Base-by-base conservation (phyloP, 2,113 vertebrate genomes). In the Promerops cafer region DNA sequence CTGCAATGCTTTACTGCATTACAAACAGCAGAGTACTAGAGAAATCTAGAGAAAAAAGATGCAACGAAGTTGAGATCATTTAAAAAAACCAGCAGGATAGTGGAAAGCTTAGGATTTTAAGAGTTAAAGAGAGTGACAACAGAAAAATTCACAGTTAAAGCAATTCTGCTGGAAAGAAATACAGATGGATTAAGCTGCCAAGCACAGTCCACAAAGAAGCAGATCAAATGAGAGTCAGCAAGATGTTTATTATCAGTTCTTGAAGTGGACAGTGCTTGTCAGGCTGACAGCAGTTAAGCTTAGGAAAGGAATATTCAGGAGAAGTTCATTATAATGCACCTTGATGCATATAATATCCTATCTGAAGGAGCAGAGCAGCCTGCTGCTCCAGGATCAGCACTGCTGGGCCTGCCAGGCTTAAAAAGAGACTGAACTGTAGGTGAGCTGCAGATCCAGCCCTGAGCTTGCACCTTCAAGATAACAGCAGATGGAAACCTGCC, bases 191-290 rank as follows among this genome's bases (percentile, higher is more conserved):
- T 68, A 83, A 88, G 64, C 75, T 93, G 92, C 68, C 90, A 95
- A 83, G 52, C 66, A 74, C 20, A 88, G 93, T 91, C 64, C 79
- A 88, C 53, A 74, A 88, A 86, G 91, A 74, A 88, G 83, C 39
- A 83, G 52, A 83, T 92, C 18, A 56, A 49, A 12, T 64, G 54
- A 54, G 88, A 90, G 64, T 59, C 75, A 93, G 82, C 66, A 91
- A 86, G 92, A 80, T 87, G 30, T 83, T 89, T 87, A 77, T 90
- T 96, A 70, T 83, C 90, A 86, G 88, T 93, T 76, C 90, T 90
- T 81, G 85, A 96, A 64, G 47, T 49, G 87, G 90, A 95, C 92
- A 88, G 78, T 59, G 59, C 92, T 96, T 90, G 83, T 90, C 82
- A 95, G 44, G 66, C 79, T 93, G 94, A 80, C 60, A 90, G 81